These are phyloP conservation scores for Calypte anna DNA, from an alignment of 2,113 vertebrate species.

Conservation along the genomic window DNA sequence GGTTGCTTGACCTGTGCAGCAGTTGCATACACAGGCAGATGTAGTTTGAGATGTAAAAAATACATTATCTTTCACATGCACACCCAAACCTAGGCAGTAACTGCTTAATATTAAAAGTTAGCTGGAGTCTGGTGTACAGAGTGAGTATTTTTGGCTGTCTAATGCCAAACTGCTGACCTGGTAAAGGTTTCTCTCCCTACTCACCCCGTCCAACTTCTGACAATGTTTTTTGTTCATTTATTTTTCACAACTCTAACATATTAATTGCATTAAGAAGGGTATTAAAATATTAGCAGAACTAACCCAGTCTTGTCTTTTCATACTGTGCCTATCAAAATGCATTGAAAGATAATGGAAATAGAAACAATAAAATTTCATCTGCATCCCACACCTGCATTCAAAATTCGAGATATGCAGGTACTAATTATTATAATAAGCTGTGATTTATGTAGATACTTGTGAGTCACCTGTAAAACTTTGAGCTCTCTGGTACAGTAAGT, in stretches of 20 bases:
- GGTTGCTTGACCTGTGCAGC: neutral
- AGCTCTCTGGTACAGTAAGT: neutral
- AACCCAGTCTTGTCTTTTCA: neutral
- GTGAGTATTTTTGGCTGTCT: neutral
- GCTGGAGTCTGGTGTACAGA: neutral
- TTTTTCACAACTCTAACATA: neutral
- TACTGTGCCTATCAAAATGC: neutral
- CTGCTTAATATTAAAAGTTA: neutral
- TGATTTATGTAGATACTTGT: neutral
- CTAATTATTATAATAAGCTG: neutral
- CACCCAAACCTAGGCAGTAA: neutral
- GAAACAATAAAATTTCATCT: neutral
- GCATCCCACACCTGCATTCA: neutral
- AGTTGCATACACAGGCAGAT: neutral
- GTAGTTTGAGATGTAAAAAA: neutral
- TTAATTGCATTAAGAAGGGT: neutral
- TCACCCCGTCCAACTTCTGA: neutral
- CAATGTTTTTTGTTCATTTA: neutral
- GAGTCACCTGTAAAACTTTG: neutral
- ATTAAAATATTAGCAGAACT: neutral
- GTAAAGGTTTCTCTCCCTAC: neutral
- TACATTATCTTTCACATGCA: neutral
- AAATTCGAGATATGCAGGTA: neutral
- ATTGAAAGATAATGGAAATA: neutral
- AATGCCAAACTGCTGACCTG: neutral